phyloP scores from a whole-genome alignment of 2,888 invertebrate genomes.

The Ceramica pisi region DNA sequence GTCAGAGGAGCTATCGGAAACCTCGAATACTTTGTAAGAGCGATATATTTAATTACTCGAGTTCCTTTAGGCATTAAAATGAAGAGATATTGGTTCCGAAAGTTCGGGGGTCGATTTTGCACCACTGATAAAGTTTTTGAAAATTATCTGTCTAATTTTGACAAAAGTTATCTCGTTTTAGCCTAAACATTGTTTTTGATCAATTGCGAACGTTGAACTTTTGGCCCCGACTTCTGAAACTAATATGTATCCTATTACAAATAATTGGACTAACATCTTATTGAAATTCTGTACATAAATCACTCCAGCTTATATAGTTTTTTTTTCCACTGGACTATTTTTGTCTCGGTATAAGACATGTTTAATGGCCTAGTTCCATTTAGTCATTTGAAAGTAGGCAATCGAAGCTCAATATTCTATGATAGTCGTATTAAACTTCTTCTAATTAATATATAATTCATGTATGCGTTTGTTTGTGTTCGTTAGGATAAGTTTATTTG shows the following conservation, averaged over 20 bases:
- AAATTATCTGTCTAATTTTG: not conserved
- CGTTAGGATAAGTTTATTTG: not conserved
- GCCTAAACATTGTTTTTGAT: not conserved
- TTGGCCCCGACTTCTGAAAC: not conserved
- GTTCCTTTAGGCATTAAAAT: constrained; percentile 47
- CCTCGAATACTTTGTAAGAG: constrained; percentile 39
- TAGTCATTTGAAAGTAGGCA: not conserved
- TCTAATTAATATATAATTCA: not conserved
- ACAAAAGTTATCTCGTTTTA: not conserved
- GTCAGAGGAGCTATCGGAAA: constrained; percentile 45
- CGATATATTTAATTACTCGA: constrained; percentile 5
- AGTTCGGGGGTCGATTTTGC: constrained; percentile 30
- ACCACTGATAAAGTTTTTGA: constrained; percentile 8
- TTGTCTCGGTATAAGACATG: not conserved
- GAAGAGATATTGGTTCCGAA: constrained; percentile 18
- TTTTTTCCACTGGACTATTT: constrained; percentile 1
- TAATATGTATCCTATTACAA: constrained; percentile 4
- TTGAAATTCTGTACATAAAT: constrained; percentile 14
- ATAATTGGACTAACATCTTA: not conserved
- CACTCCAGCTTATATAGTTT: not conserved
- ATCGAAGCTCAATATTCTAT: not conserved
- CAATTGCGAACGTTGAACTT: constrained; percentile 6
- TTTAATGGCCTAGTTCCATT: constrained; percentile 20
- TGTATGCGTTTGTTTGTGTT: not conserved
- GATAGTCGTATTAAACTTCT: not conserved